Conservation (phyloP, 1,140 invertebrate genomes). For the Tribolium castaneum region DNA sequence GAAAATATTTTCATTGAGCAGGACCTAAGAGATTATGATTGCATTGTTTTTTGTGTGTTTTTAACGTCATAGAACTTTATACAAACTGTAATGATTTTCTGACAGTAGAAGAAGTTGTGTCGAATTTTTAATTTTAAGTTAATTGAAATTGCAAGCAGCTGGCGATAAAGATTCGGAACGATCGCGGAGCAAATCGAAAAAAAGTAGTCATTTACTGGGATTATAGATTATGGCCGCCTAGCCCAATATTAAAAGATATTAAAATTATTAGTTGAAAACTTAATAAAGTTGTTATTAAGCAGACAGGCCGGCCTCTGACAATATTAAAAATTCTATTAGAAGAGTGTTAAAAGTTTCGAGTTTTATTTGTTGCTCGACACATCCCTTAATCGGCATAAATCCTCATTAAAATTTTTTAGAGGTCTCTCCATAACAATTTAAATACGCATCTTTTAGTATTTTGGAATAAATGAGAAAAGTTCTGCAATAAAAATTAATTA, state of each 20-base stretch:
- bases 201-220: neutral
- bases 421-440: constrained; percentile 9
- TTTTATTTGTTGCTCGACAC: constrained; percentile 1
- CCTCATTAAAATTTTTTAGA: constrained; percentile 19
- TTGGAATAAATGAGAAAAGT: constrained; percentile 31
- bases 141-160: too few species aligned
- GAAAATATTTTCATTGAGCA: too few species aligned
- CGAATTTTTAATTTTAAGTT: too few species aligned
- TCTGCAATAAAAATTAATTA: constrained; percentile 34
- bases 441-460: constrained; percentile 26
- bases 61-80: too few species aligned
- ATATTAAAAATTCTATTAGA: neutral
- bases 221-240: neutral
- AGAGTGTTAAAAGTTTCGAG: neutral
- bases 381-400: constrained; percentile 11
- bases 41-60: too few species aligned
- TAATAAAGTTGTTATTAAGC: neutral
- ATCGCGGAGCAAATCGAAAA: neutral
- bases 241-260: neutral
- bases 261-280: neutral
- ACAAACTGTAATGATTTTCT: too few species aligned
- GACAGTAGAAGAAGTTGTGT: too few species aligned
- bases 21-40: too few species aligned
- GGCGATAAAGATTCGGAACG: neutral
- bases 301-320: neutral